Base-by-base conservation (phyloP, 2,888 invertebrate genomes). In the Polyploca ridens region DNA sequence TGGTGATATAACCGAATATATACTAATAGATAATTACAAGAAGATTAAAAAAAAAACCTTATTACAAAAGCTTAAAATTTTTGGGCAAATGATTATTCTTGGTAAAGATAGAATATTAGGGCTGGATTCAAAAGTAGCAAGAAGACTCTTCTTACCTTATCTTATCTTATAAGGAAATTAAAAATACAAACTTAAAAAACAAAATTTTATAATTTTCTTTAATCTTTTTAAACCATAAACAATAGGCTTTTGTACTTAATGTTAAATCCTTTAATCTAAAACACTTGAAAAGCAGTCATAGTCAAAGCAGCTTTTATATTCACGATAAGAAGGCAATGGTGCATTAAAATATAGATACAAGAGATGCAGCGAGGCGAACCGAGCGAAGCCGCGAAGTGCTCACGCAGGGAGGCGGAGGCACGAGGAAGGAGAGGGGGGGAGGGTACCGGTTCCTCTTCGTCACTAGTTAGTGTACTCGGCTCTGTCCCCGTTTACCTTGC, bases 401-500 rank as follows among this genome's bases (percentile, higher is more conserved):
- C 46, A 46, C 70, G 41, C 41, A 41, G 41, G 13, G 64, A 71
- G 70, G 69, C 69, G 67, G 76, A 75, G 72, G 69, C 68, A 76
- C 67, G 70, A 63, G 72, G 66, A 33, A 66, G 64, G 74, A 62
- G 76, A 11, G 75, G 71, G 77, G 69, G 70, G 64, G 72, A 61
- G 62, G 65, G 70, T 79, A 87, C 87, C 89, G 89, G 90, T 89
- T 83, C 75, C 77, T 77, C 83, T 78, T 84, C 86, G 79, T 77
- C 84, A 84, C 74, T 77, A 81, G 84, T 83, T 76, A 77, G 76
- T 80, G 79, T 82, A 82, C 83, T 76, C 78, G 77, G 76, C 76
- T 77, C 73, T 90, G 89, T 86, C 88, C 90, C 81, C 88, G 83
- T 90, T 91, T 84, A 76, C 86, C 86, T 87, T 85, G 83, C 82